These are phyloP conservation scores for Ciona savignyi DNA, from an alignment of 23 tunicate genomes.

Conservation along the genomic window DNA sequence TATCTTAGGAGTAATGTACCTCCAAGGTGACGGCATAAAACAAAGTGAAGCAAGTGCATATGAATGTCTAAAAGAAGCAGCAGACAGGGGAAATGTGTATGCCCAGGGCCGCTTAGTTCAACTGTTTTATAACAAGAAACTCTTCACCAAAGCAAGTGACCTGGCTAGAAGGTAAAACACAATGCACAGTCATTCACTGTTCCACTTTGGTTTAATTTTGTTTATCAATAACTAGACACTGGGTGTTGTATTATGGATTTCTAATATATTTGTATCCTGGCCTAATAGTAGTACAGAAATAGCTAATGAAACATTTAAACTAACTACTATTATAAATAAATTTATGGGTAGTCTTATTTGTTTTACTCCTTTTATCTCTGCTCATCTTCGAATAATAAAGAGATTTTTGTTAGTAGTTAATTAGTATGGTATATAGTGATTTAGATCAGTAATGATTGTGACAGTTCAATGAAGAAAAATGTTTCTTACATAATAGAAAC, in stretches of 20 bases:
- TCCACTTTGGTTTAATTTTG: background rate
- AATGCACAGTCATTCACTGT: too few species aligned
- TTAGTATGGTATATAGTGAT: too few species aligned
- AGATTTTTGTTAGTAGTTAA: too few species aligned
- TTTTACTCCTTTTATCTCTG: too few species aligned
- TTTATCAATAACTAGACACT: background rate
- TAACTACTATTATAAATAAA: too few species aligned
- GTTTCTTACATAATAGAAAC: too few species aligned
- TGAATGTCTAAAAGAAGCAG: constrained; percentile 88
- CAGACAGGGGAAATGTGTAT: constrained; percentile 86
- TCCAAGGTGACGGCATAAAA: constrained; percentile 59
- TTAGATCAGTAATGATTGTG: too few species aligned
- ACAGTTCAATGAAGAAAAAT: too few species aligned
- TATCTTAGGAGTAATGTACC: constrained; percentile 89
- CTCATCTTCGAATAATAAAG: too few species aligned
- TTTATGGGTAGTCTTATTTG: too few species aligned
- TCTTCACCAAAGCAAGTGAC: constrained; percentile 92
- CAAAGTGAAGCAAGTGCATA: constrained; percentile 49
- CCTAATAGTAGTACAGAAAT: too few species aligned
- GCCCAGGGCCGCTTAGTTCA: constrained; percentile 89
- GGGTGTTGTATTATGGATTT: background rate
- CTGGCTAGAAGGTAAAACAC: constrained; percentile 54
- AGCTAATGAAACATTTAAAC: too few species aligned
- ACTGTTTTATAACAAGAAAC: constrained; percentile 64
- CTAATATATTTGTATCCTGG: background rate